Evolutionary conservation across 2,797 vertebrate genomes (phyloP).

Genomic region (Atherinosoma microstoma): DNA sequence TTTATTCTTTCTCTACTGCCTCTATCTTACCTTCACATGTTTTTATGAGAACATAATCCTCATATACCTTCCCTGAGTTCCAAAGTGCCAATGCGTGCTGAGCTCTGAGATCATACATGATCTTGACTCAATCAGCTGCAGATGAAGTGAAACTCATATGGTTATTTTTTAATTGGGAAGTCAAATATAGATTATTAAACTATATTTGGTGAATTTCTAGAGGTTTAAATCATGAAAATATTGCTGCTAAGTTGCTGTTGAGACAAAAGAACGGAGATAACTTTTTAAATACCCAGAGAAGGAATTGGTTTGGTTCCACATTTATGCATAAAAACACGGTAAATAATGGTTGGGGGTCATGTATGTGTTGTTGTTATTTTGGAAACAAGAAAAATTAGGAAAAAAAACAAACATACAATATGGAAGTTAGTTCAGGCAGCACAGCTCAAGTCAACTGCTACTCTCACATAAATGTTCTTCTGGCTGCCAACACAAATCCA

Average conservation of each 20-base stretch:
- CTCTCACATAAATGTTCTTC: not conserved
- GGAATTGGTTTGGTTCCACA: not conserved
- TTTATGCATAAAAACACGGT: conserved; percentile 3
- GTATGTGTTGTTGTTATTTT: not conserved
- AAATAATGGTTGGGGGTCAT: conserved; percentile 6
- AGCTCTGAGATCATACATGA: conserved; percentile 8
- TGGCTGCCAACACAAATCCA: not conserved
- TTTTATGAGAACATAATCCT: not conserved
- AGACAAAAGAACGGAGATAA: not conserved
- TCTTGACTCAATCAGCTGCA: conserved; percentile 5
- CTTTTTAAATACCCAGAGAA: not conserved
- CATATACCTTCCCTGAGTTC: not conserved
- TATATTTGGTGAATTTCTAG: not conserved
- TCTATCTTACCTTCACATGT: conserved; percentile 3
- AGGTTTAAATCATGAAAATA: not conserved
- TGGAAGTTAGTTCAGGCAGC: not conserved
- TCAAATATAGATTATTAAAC: not conserved
- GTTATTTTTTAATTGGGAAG: conserved; percentile 9
- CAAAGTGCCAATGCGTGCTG: not conserved
- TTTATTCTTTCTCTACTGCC: not conserved
- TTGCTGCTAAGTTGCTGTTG: conserved; percentile 20
- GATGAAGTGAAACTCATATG: not conserved
- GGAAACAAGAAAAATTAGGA: not conserved
- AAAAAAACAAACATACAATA: not conserved
- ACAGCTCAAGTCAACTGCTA: not conserved